These are phyloP conservation scores for Anableps anableps DNA, from an alignment of 2,797 vertebrate species.

Conservation along the genomic window DNA sequence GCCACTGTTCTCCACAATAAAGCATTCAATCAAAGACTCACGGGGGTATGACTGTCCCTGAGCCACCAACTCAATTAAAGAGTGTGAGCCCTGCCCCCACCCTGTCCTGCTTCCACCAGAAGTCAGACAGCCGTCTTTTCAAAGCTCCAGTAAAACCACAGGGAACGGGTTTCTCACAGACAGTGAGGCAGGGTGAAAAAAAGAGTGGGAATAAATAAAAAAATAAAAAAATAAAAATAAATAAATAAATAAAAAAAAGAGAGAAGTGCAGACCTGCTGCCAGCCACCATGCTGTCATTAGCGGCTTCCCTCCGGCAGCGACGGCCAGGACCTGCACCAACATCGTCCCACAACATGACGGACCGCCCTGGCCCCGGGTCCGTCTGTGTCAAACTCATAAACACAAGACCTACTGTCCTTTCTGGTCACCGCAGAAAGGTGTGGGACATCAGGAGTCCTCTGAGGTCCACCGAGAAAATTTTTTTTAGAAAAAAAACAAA, in stretches of 20 bases:
- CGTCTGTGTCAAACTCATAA: slow-evolving; percentile 41
- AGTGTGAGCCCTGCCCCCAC: slow-evolving; percentile 43
- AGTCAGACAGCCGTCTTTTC: slow-evolving; percentile 68
- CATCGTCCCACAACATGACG: slow-evolving; percentile 26
- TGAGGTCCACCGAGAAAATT: slow-evolving; percentile 31
- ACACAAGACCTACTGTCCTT: slow-evolving; percentile 57
- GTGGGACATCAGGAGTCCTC: slow-evolving; percentile 58
- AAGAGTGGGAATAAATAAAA: slow-evolving; percentile 47
- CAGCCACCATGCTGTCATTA: slow-evolving; percentile 71
- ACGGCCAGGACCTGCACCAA: slow-evolving; percentile 49
- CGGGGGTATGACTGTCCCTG: slow-evolving; percentile 53
- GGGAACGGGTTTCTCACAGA: slow-evolving; percentile 72
- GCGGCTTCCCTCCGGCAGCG: slow-evolving; percentile 57
- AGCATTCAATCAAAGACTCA: slow-evolving; percentile 58
- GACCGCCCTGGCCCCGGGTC: slow-evolving; percentile 29
- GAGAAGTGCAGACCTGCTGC: slow-evolving; percentile 59
- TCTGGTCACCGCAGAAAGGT: slow-evolving; percentile 66
- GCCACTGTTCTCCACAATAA: slow-evolving; percentile 28
- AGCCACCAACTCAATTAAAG: slow-evolving; percentile 72
- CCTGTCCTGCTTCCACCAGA: slow-evolving; percentile 20
- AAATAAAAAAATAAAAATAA: too few species aligned
- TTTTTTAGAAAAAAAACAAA: slow-evolving; percentile 31
- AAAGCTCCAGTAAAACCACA: slow-evolving; percentile 75
- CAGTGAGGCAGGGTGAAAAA: slow-evolving; percentile 36
- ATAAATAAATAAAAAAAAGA: slow-evolving; percentile 25